These are phyloP conservation scores for Clamator glandarius DNA, from an alignment of 2,797 vertebrate genomes.

Conservation along the genomic window DNA sequence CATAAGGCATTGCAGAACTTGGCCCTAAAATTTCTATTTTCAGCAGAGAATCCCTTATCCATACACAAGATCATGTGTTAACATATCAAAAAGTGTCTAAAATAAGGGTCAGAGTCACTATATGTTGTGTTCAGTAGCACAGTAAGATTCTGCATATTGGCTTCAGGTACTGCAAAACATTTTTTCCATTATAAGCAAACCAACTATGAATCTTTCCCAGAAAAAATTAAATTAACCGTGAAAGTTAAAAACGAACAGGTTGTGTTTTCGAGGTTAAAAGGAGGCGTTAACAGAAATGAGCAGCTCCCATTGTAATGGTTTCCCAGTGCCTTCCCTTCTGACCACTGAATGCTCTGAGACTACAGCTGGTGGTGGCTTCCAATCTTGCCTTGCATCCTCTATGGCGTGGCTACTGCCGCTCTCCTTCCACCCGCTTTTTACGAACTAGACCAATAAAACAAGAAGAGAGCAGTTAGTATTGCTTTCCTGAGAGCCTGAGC, in stretches of 20 bases:
- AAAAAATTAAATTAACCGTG: background rate
- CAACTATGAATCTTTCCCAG: background rate
- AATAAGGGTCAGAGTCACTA: conserved; percentile 21
- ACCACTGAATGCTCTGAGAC: conserved; percentile 6
- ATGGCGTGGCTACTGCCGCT: conserved; percentile 61
- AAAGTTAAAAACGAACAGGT: conserved; percentile 29
- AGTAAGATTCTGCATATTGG: conserved; percentile 24
- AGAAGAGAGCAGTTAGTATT: background rate
- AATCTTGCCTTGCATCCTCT: background rate
- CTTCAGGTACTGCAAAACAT: background rate
- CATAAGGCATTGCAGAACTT: conserved; percentile 65
- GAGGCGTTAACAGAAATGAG: conserved; percentile 58
- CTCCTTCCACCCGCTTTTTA: conserved; percentile 80
- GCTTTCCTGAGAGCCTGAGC: background rate
- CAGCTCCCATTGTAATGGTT: conserved; percentile 46
- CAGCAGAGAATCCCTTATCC: conserved; percentile 16
- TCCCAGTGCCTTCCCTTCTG: conserved; percentile 55
- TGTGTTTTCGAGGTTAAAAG: conserved; percentile 32
- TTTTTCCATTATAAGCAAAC: conserved; percentile 17
- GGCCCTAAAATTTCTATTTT: conserved; percentile 40
- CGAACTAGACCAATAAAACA: conserved; percentile 68
- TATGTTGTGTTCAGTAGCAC: conserved; percentile 11
- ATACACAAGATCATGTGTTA: background rate
- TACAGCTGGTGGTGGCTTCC: background rate
- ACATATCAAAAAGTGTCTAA: background rate